Base-by-base conservation (phyloP, 1,140 invertebrate genomes). In the Drosophila lini region DNA sequence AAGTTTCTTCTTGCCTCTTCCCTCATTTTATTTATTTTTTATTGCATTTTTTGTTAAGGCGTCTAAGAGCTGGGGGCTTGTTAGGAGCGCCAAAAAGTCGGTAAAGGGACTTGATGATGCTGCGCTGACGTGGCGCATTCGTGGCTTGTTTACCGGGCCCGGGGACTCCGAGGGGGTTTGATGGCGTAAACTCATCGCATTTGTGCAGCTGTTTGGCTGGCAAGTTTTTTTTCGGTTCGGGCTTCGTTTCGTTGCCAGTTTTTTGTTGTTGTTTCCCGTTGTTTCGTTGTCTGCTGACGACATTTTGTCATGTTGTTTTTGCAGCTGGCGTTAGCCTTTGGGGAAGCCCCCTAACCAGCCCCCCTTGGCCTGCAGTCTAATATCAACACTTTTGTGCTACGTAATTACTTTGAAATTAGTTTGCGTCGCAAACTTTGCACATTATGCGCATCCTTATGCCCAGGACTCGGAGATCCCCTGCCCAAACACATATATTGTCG, bases 391-490 rank as follows among this genome's bases (percentile, higher is more conserved):
- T 89, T 89, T 89, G 85, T 89, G 84, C 84, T 89, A 79, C 84
- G 84, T 89, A 89, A 89, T 89, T 89, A 89, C 84, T 89, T 89
- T 89, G 84, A 89, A 89, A 89, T 89, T 89, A 89, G 84, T 89
- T 89, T 89, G 80, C 84, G 85, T 75, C 85, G 81, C 80, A 89
- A 89, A 89, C 80, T 89, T 89, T 89, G 84, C 80, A 89, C 84
- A 89, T 89, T 89, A 89, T 89, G 84, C 84, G 84, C 84, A 88
- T 88, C 83, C 83, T 80, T 88, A 88, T 88, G 73, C 84, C 80
- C 67, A 50, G 34, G 52, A 55, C 52, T 55, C 52, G 1, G 52
- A 65, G 63, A 56, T 44, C 62, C 62, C 57, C 41, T 62, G 65
- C 40, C 60, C 55, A 50, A 40, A 63, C 36, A 68, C 40, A 57